Base-by-base conservation (phyloP, 37 sponge, comb jelly and placozoan species). In the Beroe forskalii region DNA sequence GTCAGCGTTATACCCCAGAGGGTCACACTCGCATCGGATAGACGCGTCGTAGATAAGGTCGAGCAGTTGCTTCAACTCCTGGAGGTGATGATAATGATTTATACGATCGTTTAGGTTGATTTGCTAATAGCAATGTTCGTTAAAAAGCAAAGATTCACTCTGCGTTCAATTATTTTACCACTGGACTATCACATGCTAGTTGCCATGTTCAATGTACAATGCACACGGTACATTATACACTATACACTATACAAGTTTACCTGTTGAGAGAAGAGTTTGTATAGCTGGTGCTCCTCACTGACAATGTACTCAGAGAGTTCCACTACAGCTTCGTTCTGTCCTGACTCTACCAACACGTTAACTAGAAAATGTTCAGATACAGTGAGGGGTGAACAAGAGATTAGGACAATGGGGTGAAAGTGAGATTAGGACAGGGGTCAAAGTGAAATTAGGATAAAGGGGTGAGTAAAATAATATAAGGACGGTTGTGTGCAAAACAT, bases 271-370 rank as follows among this genome's bases (percentile, higher is more conserved):
- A 80, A 80, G 55, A 80, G 86, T 3, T 92, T 55, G 80, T 96
- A 93, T 19, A 96, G 93, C 41, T 93, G 67, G 44, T 91, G 90
- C 35, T 92, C 63, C 66, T 95, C 93, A 60, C 94, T 90, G 25
- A 94, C 95, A 66, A 96, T 64, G 31, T 94, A 89, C 62, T 94
- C 94, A 63, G 93, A 94, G 22, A 96, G 22, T 25, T 92, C 41
- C 2, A 96, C 91, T 28, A 90, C 90, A 20, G 42, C 90, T 24
- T 38, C 23, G 41, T 90, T 64, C 32, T 90, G 86, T 6, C 55
- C 86, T 4, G 55, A 44, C 86, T 80, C 55, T 24, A 20, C 0
- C 3, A 80, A 27, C 55, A 80, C 86, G 55, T 80, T 43, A 23
- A 80, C 86, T 80, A 48, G 12, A 61, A 44, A 43, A 42, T 31